Base-by-base conservation (phyloP, 2,797 vertebrate species). In the Ceryle rudis region DNA sequence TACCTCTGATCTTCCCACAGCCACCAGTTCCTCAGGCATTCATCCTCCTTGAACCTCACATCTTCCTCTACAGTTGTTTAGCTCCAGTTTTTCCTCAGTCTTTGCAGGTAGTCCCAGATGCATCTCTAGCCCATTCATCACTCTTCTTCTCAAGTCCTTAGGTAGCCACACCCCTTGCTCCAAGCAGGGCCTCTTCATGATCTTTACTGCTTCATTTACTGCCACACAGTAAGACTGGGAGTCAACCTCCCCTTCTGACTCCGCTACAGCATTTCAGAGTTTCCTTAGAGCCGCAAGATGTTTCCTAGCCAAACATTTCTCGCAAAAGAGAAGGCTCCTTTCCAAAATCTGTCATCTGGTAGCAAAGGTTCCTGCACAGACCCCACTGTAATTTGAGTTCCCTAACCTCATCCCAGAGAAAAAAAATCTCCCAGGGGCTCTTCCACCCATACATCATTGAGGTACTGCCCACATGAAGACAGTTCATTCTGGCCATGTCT, bases 21-120 rank as follows among this genome's bases (percentile, higher is more conserved):
- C 60, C 55, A 44, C 6, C 0, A 0, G 12, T 11, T 55, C 39
- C 21, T 35, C 21, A 5, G 1, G 4, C 31, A 42, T 42, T 55
- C 44, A 69, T 28, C 21, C 54, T 66, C 41, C 62, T 12, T 26
- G 37, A 84, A 49, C 21, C 25, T 44, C 41, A 5, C 22, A 60
- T 21, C 49, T 57, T 67, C 13, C 44, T 39, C 65, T 16, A 19
- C 0, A 0, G 14, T 6, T 81, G 49, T 37, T 65, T 5, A 60
- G 26, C 44, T 75, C 35, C 62, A 75, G 5, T 4, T 55, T 78
- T 55, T 6, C 11, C 44, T 31, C 26, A 29, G 49, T 67, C 60
- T 60, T 87, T 29, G 25, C 5, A 31, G 23, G 9, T 2, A 28
- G 17, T 26, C 37, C 41, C 29, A 71, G 65, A 62, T 5, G 35